Evolutionary conservation across 2,797 vertebrate species (phyloP).

Genomic region (Coluber constrictor): DNA sequence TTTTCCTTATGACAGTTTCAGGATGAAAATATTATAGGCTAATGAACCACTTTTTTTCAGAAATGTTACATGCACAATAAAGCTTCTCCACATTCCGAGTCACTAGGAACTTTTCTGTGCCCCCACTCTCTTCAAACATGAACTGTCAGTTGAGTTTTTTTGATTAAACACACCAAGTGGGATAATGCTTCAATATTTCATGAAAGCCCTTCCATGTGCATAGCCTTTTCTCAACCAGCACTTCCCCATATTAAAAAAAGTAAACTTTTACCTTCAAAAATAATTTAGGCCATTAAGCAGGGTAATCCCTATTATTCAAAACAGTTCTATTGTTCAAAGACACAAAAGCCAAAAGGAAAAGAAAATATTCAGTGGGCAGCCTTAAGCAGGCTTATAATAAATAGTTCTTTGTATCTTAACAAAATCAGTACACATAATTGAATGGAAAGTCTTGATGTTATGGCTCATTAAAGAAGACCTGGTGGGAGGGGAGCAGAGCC

Average conservation of each 20-base stretch:
- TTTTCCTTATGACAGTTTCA: neutral
- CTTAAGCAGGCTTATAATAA: neutral
- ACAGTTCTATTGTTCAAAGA: neutral
- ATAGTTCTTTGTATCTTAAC: neutral
- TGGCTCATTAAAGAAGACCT: neutral
- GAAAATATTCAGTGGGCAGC: neutral
- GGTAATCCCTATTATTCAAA: neutral
- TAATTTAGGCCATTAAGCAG: neutral
- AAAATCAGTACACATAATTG: neutral
- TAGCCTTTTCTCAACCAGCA: neutral
- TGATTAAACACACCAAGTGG: neutral
- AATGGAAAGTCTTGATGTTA: neutral
- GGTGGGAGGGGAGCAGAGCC: neutral
- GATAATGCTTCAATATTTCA: neutral
- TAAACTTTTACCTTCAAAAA: neutral
- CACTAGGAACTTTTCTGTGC: neutral
- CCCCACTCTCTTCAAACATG: neutral
- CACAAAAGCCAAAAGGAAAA: neutral
- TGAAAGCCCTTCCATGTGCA: neutral
- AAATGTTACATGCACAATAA: neutral
- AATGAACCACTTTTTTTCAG: neutral
- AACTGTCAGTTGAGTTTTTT: neutral
- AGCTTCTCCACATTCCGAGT: neutral
- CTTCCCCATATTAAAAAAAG: neutral
- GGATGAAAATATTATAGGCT: neutral